These are phyloP conservation scores for Leptatherina wallacei DNA, from an alignment of 2,797 vertebrate genomes.

Conservation along the genomic window DNA sequence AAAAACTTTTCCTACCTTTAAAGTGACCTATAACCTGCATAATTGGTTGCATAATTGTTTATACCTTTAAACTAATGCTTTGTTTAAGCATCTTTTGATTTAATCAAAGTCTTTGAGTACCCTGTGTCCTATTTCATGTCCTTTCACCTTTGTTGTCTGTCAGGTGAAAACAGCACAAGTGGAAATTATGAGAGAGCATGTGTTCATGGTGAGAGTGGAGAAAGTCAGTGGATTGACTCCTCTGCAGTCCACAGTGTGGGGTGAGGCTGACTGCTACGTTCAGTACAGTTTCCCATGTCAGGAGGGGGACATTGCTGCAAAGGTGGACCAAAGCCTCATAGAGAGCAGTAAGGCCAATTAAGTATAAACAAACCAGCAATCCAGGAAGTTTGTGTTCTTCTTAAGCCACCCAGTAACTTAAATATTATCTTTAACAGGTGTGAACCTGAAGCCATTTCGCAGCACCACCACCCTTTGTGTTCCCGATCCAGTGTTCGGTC, in stretches of 20 bases:
- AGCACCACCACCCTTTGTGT: constrained; percentile 90
- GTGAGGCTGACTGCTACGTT: constrained; percentile 95
- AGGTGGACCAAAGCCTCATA: constrained; percentile 66
- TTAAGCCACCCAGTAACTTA: constrained; percentile 5
- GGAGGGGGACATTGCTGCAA: constrained; percentile 50
- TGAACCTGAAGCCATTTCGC: constrained; percentile 86
- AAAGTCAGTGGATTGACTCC: constrained; percentile 88
- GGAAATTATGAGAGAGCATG: constrained; percentile 84
- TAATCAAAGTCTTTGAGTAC: background rate
- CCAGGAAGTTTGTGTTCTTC: background rate
- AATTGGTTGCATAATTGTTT: too few species aligned
- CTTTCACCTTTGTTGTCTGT: constrained; percentile 10
- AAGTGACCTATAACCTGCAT: too few species aligned
- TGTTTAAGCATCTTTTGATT: too few species aligned
- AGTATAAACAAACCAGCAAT: background rate
- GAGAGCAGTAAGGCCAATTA: constrained; percentile 81
- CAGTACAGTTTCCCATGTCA: constrained; percentile 93
- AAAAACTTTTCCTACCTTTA: too few species aligned
- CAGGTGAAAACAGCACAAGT: constrained; percentile 65
- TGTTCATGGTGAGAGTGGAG: constrained; percentile 90
- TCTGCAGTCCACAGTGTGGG: constrained; percentile 95
- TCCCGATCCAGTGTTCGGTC: constrained; percentile 90
- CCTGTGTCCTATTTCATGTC: background rate
- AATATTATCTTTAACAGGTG: constrained; percentile 54
- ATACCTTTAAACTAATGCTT: background rate